These are phyloP conservation scores for Drosophila macrothrix DNA, from an alignment of 2,888 invertebrate species.

Conservation along the genomic window DNA sequence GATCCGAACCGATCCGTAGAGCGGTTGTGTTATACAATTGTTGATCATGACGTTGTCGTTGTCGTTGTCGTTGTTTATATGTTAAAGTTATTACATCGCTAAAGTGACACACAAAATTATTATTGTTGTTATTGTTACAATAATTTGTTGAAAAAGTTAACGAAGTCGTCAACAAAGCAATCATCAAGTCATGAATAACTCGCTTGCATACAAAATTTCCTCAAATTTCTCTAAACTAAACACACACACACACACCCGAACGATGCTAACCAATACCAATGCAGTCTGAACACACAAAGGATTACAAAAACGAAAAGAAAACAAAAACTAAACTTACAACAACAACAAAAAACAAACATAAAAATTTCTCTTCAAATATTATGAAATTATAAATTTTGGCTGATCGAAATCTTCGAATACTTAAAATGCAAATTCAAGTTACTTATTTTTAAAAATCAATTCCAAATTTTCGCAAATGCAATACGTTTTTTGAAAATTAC, in stretches of 20 bases:
- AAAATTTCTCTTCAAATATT: background rate
- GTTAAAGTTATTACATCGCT: slow-evolving; percentile 44
- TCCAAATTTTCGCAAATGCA: slow-evolving; percentile 41
- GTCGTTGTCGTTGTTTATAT: slow-evolving; percentile 40
- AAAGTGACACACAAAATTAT: slow-evolving; percentile 26
- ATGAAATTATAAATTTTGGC: background rate
- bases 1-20: slow-evolving; percentile 15
- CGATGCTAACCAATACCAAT: slow-evolving; percentile 38
- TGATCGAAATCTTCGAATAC: slow-evolving; percentile 3
- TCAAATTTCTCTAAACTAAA: slow-evolving; percentile 12
- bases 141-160: slow-evolving; percentile 36
- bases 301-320: slow-evolving; percentile 35
- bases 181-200: slow-evolving; percentile 6
- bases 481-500: slow-evolving; percentile 38
- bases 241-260: slow-evolving; percentile 12
- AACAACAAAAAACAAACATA: background rate
- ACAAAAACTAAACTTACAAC: slow-evolving; percentile 14
- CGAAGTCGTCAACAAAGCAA: slow-evolving; percentile 3
- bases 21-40: slow-evolving; percentile 36
- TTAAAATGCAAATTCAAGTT: slow-evolving; percentile 21
- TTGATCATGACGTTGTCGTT: slow-evolving; percentile 59
- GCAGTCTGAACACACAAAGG: slow-evolving; percentile 41
- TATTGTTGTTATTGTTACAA: slow-evolving; percentile 25
- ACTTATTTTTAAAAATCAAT: slow-evolving; percentile 15
- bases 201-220: slow-evolving; percentile 23